Evolutionary conservation across 2,113 vertebrate genomes (phyloP), one percentile per base, ranked within the genome.

Genomic region (Saguinus imperator): DNA sequence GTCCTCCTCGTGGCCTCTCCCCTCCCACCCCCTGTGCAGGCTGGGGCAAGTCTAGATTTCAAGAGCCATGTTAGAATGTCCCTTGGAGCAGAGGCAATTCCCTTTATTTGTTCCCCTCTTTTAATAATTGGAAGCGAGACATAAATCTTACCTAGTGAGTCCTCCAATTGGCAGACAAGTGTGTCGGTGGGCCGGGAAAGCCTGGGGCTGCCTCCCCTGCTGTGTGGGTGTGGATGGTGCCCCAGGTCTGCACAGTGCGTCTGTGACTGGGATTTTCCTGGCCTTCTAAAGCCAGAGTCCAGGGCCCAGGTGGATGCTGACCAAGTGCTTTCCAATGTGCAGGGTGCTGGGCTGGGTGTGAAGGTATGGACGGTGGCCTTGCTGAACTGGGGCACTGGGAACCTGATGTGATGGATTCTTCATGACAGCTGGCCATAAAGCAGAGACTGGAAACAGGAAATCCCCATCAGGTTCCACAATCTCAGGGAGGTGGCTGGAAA

Each of bases 391-490:
- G 35, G 35, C 18, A 0, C 25, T 89, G 48, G 61, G 52, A 79
- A 27, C 57, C 72, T 50, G 52, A 84, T 18, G 10, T 2, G 2
- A 10, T 58, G 57, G 64, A 45, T 48, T 82, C 50, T 73, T 84
- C 27, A 2, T 76, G 40, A 72, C 32, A 85, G 72, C 40, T 77
- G 80, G 72, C 37, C 48, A 32, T 45, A 37, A 21, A 16, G 35
- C 0, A 48, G 58, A 94, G 72, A 43, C 89, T 92, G 21, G 94
- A 97, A 96, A 95, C 40, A n/a, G 95, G 95, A 98, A 87, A 85
- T 94, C 64, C 35, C 7, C 76, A 5, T 97, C 66, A 48, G 84
- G 79, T 85, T 81, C 58, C 37, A 3, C 21, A 37, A 23, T 57
- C 40, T 77, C 68, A 17, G 35, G 52, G 76, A 88, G 14, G 18